Evolutionary conservation across 2,888 invertebrate genomes (phyloP), one percentile per base, ranked within the genome.

Genomic region (Apamea anceps): DNA sequence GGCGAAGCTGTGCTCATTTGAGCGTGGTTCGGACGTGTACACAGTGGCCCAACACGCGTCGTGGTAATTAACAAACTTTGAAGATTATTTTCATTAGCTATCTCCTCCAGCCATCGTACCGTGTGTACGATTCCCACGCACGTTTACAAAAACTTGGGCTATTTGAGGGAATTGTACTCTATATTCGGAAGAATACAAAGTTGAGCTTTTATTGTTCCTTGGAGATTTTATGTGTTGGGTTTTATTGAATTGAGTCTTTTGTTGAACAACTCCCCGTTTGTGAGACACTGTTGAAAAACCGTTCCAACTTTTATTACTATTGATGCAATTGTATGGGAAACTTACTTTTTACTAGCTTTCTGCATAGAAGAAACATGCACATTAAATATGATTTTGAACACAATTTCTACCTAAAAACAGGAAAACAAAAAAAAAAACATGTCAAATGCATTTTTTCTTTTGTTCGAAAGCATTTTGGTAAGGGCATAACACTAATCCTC

Each of bases 41-140:
- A 74, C 75, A 65, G 74, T 62, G 65, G 66, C 21, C 68, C 54
- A 62, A 4, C 77, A 71, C 84, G 75, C 75, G 85, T 87, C 82
- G 85, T 85, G 89, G 90, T 93, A 93, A 94, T 94, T 94, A 94
- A 93, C 93, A 94, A 94, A 94, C 90, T 93, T 94, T 90, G 79
- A 90, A 91, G 91, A 93, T 91, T 90, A 91, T 91, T 90, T 90
- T 89, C 89, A 90, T 90, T 89, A 87, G 83, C 87, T 79, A 79
- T 88, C 89, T 88, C 88, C 81, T 75, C 82, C 76, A 73, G 71
- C 67, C 79, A 75, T 37, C 72, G 45, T 57, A 51, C 74, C 57
- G 73, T 67, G 83, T 78, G 83, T 71, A 75, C 80, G 77, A 75
- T 83, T 77, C 84, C 79, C 89, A 85, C 85, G 82, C 84, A 79